Base-by-base conservation (phyloP, 2,888 invertebrate genomes). In the Ceratothoa steindachneri region DNA sequence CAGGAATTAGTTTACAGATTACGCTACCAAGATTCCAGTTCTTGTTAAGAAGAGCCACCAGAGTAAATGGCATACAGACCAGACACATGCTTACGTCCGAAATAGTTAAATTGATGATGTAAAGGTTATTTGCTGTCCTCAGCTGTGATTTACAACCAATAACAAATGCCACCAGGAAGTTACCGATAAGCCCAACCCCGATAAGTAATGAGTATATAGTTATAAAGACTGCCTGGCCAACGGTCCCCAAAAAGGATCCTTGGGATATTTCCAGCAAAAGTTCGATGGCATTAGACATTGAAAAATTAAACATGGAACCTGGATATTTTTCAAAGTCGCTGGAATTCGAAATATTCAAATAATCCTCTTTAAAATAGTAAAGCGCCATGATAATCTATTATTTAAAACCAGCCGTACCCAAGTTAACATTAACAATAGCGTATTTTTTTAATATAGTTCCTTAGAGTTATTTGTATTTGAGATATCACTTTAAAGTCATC, bases 31-130 rank as follows among this genome's bases (percentile, higher is more conserved):
- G 84, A n/a, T 84, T 84, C 88, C 88, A 88, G 75, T 85, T 84
- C 69, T 84, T 83, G 71, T 84, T 83, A 30, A 87, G 80, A 24
- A 87, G 84, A 67, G 85, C 84, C 76, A 87, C 85, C 31, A 89
- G 82, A 28, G 88, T 88, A 80, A 88, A 87, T 7, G 88, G 88
- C 83, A 88, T 88, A 67, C 88, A 88, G 75, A 89, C 85, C 41
- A 87, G 81, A 82, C 88, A 88, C 41, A 89, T 83, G 2, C 86
- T 86, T 77, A 88, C 83, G 82, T 88, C 88, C 0, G 88, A 88
- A 24, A 88, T 84, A 31, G 88, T 87, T 74, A 88, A 83, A 82
- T 88, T 89, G 69, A 87, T 86, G 80, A 88, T 87, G 82, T 88
- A 87, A 31, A 88, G 85, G 82, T 88, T 87, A 2, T 84, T 73